Percentiles rank a stretch among this genome's conserved stretches.
Conservation (phyloP, 2,113 vertebrate genomes). For the Elaphurus davidianus region DNA sequence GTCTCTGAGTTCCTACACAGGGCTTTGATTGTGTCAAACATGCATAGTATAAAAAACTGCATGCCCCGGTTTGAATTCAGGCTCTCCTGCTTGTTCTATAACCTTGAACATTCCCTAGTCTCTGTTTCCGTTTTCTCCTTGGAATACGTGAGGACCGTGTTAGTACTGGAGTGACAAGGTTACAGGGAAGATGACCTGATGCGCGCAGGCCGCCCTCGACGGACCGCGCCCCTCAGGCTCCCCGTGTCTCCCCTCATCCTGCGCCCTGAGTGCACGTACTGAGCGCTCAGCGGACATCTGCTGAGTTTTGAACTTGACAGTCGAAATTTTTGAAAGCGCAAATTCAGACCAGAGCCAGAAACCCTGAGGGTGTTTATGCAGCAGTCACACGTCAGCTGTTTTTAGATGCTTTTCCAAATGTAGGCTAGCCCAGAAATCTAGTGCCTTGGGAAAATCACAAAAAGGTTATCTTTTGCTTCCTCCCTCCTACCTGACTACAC, state of each 20-base stretch:
- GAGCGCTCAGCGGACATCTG: background rate
- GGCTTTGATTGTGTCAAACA: background rate
- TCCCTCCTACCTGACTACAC: background rate
- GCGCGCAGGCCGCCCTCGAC: fast-evolving
- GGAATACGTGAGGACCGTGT: background rate
- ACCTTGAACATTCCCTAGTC: background rate
- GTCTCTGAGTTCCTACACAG: background rate
- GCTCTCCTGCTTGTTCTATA: background rate
- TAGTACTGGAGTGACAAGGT: background rate
- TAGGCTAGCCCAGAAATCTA: background rate
- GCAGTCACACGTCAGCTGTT: background rate
- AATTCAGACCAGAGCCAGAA: background rate
- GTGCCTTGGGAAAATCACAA: background rate
- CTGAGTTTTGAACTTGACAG: background rate
- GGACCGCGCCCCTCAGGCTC: fast-evolving
- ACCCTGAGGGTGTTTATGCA: background rate
- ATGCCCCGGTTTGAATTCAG: background rate
- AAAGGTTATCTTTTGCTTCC: background rate
- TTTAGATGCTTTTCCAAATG: background rate
- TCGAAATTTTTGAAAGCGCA: background rate
- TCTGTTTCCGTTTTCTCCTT: background rate
- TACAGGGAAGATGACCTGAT: background rate
- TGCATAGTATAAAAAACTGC: fast-evolving
- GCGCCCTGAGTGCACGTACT: fast-evolving
- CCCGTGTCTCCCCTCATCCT: background rate